Evolutionary conservation across 92 coral and sea anemone species (phyloP).

Genomic region (Porites rus): DNA sequence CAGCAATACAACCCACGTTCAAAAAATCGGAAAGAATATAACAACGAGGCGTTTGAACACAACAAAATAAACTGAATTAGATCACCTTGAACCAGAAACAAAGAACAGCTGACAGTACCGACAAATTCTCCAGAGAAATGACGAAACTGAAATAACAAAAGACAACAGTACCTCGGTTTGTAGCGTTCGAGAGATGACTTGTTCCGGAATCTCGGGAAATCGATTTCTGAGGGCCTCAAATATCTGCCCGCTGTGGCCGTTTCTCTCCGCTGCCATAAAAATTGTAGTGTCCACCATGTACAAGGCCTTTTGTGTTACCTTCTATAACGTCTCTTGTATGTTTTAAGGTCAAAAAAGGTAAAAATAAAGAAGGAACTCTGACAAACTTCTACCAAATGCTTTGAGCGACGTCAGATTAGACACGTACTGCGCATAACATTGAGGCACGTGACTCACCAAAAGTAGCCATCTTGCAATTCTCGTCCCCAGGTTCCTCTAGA

Average conservation of each 20-base stretch:
- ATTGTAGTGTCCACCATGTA: conserved; percentile 75
- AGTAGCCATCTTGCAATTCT: conserved; percentile 13
- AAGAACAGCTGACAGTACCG: background rate
- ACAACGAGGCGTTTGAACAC: background rate
- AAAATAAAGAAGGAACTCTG: conserved; percentile 38
- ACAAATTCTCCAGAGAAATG: conserved; percentile 2
- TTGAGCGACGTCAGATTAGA: conserved; percentile 57
- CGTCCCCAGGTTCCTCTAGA: no score
- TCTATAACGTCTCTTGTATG: conserved; percentile 42
- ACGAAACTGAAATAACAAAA: conserved; percentile 3
- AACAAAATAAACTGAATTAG: background rate
- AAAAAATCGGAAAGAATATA: background rate
- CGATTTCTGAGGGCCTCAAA: conserved; percentile 59
- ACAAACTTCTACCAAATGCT: conserved; percentile 21
- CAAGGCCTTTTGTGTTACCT: conserved; percentile 56
- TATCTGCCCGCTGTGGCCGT: conserved; percentile 57
- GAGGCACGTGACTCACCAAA: conserved; percentile 68
- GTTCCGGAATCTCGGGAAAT: conserved; percentile 82
- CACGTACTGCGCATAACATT: conserved; percentile 82
- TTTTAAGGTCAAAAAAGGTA: conserved; percentile 8
- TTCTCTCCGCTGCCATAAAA: conserved; percentile 74
- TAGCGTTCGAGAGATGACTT: conserved; percentile 67
- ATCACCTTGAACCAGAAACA: background rate
- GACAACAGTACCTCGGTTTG: conserved; percentile 55
- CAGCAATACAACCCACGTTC: conserved; percentile 2